Evolutionary conservation across 2,113 vertebrate genomes (phyloP).

Genomic region (Kryptolebias marmoratus): DNA sequence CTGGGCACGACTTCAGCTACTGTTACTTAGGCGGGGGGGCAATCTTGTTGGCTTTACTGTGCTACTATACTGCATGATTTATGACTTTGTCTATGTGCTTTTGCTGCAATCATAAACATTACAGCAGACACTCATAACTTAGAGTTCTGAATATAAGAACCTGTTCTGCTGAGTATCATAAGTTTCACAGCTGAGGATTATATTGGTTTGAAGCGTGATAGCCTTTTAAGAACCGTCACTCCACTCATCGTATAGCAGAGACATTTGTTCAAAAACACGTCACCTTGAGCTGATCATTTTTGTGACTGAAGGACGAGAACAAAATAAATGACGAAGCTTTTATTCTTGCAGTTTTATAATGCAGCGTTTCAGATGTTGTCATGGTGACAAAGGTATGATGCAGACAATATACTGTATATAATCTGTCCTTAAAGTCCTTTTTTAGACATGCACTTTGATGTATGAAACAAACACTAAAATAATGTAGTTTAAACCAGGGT

Average conservation of each 20-base stretch:
- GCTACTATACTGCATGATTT: constrained; percentile 63
- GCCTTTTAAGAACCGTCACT: neutral
- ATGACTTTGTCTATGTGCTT: constrained; percentile 58
- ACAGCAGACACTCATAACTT: constrained; percentile 50
- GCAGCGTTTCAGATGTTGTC: constrained; percentile 22
- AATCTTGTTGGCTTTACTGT: constrained; percentile 65
- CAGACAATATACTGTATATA: neutral
- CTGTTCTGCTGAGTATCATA: constrained; percentile 23
- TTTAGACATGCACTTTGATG: too few species aligned
- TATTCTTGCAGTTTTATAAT: constrained; percentile 1
- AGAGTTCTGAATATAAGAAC: constrained; percentile 48
- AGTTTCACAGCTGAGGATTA: constrained; percentile 21
- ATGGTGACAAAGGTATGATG: constrained; percentile 36
- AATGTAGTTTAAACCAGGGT: neutral
- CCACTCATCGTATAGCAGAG: neutral
- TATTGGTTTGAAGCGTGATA: constrained; percentile 22
- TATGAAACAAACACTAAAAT: too few species aligned
- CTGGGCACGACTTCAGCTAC: constrained; percentile 61
- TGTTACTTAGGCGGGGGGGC: constrained; percentile 57
- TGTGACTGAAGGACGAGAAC: neutral
- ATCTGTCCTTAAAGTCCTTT: too few species aligned
- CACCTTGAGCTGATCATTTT: constrained; percentile 23
- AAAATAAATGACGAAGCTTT: neutral
- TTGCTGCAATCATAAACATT: constrained; percentile 72
- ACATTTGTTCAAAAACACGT: constrained; percentile 9